phyloP scores from a whole-genome alignment of 2,797 vertebrate genomes.

The Etheostoma nigrum region DNA sequence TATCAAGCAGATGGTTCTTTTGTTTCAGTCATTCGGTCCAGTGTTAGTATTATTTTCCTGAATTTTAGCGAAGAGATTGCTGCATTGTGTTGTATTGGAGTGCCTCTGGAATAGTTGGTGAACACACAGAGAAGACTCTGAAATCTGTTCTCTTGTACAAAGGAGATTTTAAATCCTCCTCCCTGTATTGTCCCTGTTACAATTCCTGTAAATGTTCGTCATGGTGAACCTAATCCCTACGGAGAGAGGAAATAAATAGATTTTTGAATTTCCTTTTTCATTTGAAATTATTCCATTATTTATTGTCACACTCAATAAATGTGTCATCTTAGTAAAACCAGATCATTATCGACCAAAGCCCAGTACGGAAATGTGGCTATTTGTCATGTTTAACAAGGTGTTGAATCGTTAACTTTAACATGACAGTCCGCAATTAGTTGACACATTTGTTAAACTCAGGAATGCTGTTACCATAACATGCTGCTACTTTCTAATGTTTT shows the following conservation, averaged over 20 bases:
- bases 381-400: conserved; percentile 80
- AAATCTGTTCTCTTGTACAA: conserved; percentile 68
- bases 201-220: conserved; percentile 82
- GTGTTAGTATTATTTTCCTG: conserved; percentile 62
- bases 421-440: conserved; percentile 67
- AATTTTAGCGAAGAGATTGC: conserved; percentile 58
- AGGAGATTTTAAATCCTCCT: conserved; percentile 70
- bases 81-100: conserved; percentile 76
- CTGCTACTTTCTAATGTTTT: conserved; percentile 41
- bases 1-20: conserved; percentile 46
- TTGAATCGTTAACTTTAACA: conserved; percentile 79
- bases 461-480: conserved; percentile 47
- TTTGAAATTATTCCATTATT: background rate
- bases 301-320: background rate
- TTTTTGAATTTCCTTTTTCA: conserved; percentile 70
- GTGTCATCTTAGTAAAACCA: conserved; percentile 31
- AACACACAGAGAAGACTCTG: conserved; percentile 65
- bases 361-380: conserved; percentile 42
- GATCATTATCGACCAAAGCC: conserved; percentile 19
- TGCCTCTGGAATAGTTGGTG: conserved; percentile 77
- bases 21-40: conserved; percentile 55
- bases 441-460: conserved; percentile 66
- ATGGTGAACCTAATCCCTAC: conserved; percentile 67
- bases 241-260: conserved; percentile 83
- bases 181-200: conserved; percentile 74